phyloP scores from a whole-genome alignment of 2,113 vertebrate genomes.

The Myanophis thanlyinensis region DNA sequence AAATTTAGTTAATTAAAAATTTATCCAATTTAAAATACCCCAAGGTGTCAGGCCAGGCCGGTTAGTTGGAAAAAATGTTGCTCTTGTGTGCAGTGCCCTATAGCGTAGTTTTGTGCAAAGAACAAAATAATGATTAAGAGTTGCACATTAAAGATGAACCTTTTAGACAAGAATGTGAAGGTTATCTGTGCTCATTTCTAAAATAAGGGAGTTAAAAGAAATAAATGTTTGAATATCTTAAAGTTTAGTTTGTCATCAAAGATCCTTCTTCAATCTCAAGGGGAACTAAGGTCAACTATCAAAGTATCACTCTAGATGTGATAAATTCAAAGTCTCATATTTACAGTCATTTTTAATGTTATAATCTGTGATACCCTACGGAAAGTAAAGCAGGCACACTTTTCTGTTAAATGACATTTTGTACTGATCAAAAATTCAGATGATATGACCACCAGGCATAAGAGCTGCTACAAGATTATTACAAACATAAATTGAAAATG shows the following conservation, averaged over 20 bases:
- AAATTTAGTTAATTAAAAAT: too few relatives aligned
- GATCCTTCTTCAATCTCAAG: neutral
- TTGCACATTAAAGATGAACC: neutral
- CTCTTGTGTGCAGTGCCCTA: too few relatives aligned
- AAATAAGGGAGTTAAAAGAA: neutral
- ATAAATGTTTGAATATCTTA: neutral
- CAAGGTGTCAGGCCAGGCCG: too few relatives aligned
- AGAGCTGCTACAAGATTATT: constrained; percentile 1
- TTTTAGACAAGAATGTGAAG: neutral
- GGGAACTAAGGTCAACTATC: neutral
- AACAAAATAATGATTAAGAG: neutral
- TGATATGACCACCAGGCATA: neutral
- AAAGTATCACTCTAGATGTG: neutral
- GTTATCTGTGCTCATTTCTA: neutral
- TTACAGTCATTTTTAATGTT: neutral
- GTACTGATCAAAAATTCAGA: neutral
- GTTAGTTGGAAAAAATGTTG: too few relatives aligned
- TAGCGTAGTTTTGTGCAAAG: too few relatives aligned
- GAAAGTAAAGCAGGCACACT: neutral
- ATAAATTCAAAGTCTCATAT: neutral
- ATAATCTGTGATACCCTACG: neutral
- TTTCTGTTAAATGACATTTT: neutral
- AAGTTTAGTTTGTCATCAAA: neutral
- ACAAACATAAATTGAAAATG: neutral
- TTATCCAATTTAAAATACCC: too few relatives aligned